A percentile compares a stretch with the other conserved stretches of the same genome.
Evolutionary conservation across 2,797 vertebrate genomes (phyloP).

Genomic region (Bradypodion pumilum): DNA sequence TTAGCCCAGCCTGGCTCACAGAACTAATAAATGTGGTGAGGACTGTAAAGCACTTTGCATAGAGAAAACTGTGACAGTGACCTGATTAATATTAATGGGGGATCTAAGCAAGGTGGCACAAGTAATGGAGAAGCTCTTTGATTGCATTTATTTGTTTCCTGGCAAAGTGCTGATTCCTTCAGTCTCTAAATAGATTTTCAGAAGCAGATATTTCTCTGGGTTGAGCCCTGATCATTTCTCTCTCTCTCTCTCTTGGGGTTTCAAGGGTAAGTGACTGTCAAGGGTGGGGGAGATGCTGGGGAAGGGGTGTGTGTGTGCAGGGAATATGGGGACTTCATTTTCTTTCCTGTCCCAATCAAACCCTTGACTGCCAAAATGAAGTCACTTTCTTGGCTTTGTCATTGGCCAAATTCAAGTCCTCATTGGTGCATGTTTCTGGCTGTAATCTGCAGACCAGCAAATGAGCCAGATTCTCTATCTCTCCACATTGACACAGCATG

Average conservation of each 20-base stretch:
- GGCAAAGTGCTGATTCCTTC: conserved; percentile 35
- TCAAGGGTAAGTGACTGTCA: conserved; percentile 31
- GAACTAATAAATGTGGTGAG: not conserved
- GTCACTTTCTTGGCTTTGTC: no score
- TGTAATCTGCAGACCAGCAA: no score
- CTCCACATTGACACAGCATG: no score
- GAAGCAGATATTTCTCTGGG: conserved; percentile 26
- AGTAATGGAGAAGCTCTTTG: conserved; percentile 30
- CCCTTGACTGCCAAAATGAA: no score
- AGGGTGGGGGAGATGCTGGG: not conserved
- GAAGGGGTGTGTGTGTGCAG: not conserved
- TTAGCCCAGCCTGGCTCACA: not conserved
- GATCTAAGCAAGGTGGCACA: conserved; percentile 30
- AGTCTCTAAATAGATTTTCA: conserved; percentile 30
- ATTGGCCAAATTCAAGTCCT: no score
- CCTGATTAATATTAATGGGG: conserved; percentile 33
- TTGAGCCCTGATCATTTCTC: conserved; percentile 4
- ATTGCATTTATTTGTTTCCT: conserved; percentile 30
- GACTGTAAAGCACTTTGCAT: conserved; percentile 2
- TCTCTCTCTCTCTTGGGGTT: conserved; percentile 14
- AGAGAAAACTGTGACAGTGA: conserved; percentile 7
- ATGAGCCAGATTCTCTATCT: no score
- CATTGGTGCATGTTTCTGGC: no score
- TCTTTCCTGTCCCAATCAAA: no score
- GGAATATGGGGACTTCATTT: no score